Evolutionary conservation across 2,888 invertebrate genomes (phyloP).

Genomic region (Lasioglossum leucozonium): DNA sequence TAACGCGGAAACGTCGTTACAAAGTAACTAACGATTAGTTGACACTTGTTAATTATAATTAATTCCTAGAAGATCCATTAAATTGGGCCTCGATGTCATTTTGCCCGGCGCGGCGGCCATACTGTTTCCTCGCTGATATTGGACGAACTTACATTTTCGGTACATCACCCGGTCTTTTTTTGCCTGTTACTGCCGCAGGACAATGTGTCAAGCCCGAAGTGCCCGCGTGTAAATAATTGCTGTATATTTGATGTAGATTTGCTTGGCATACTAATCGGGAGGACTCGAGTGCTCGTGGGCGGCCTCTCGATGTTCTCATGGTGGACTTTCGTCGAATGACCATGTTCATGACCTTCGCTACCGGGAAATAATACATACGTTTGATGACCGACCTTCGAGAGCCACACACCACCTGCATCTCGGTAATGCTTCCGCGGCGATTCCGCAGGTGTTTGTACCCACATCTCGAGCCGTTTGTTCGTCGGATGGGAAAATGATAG

Average conservation of each 20-base stretch:
- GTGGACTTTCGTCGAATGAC: background rate
- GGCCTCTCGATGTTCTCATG: background rate
- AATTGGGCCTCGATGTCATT: background rate
- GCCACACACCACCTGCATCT: background rate
- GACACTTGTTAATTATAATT: background rate
- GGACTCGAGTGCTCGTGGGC: background rate
- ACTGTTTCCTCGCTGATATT: background rate
- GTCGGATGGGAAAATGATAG: background rate
- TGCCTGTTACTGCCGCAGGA: background rate
- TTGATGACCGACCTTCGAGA: conserved; percentile 1
- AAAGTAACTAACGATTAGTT: background rate
- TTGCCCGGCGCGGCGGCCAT: background rate
- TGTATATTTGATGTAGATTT: background rate
- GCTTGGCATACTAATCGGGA: conserved; percentile 7
- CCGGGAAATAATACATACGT: background rate
- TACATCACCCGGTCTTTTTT: background rate
- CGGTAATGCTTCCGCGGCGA: background rate
- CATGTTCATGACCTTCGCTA: conserved; percentile 3
- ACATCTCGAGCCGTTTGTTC: background rate
- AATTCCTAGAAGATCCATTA: background rate
- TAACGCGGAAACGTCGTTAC: background rate
- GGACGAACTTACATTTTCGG: background rate
- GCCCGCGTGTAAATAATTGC: background rate
- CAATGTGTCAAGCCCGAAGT: background rate
- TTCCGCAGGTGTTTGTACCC: background rate